Evolutionary conservation across 1,140 invertebrate genomes (phyloP), one percentile per base, ranked within the genome.

Genomic region (Procambarus virginalis): DNA sequence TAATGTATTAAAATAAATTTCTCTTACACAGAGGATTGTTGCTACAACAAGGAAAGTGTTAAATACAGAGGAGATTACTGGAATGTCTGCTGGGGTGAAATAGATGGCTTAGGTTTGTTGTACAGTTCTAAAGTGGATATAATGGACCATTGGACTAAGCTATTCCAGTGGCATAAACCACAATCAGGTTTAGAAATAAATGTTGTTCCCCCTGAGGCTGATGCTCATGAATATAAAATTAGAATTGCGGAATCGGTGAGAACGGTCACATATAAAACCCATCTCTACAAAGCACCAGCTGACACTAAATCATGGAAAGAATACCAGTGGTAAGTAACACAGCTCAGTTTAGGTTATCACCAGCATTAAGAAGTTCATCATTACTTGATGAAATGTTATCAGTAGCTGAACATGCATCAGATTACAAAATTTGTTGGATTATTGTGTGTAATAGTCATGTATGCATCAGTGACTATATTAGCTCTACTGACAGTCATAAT

Each of bases 81-180:
- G 80, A 48, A 64, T 45, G 55, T 82, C 22, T 82, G 46, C 45
- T 82, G 80, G 58, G 80, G 58, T 45, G 80, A 82, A 34, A 58
- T 82, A 12, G 80, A 82, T 45, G 80, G 80, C 8, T 51, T 82
- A 14, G 80, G 80, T 10, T 14, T 82, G 9, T 64, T 64, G 5
- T 82, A 82, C 58, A 46, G 58, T 58, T 82, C 80, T 20, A 34
- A 46, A 68, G 80, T 82, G 58, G 80, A 82, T 51, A 4, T 82
- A 12, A 45, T 68, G 10, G 80, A 82, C 3, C 22, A 46, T 3
- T 34, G n/a, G 17, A 22, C 58, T 2, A 5, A 64, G 58, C 9
- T 46, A 46, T 49, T 78, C 2, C 46, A 48, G 20, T 48, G 22
- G 22, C 75, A 45, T 48, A 48, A 76, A 10, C 75, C 75, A 10